Percentiles rank a stretch among this genome's conserved stretches.
Evolutionary conservation across 92 coral and sea anemone genomes (phyloP).

Genomic region (Hydrozoanthus gracilis): DNA sequence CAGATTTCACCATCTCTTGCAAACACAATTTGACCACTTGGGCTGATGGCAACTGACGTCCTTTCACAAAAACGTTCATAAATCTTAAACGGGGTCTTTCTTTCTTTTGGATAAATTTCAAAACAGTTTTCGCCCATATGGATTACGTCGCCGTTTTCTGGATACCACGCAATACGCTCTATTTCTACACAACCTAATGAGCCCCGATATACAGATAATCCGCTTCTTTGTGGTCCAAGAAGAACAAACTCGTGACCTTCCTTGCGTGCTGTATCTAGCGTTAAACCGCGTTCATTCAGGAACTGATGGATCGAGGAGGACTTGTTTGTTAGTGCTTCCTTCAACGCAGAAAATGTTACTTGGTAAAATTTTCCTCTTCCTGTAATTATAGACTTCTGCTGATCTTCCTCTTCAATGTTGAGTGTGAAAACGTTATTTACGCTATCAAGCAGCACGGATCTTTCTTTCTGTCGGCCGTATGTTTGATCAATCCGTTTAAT

Average conservation of each 20-base stretch:
- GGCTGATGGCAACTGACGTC: background rate
- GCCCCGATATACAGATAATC: background rate
- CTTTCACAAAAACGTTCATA: background rate
- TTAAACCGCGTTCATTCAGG: background rate
- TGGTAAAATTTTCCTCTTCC: background rate
- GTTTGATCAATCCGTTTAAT: background rate
- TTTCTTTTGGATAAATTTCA: background rate
- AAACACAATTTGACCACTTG: background rate
- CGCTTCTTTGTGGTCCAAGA: conserved; percentile 5
- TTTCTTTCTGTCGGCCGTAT: no score
- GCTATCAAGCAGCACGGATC: background rate
- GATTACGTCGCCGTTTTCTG: background rate
- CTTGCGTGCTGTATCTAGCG: background rate
- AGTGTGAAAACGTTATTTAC: background rate
- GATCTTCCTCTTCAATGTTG: background rate
- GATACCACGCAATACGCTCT: background rate
- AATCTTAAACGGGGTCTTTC: background rate
- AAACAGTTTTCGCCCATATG: background rate
- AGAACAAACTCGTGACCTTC: background rate
- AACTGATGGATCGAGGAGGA: background rate
- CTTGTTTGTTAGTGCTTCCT: background rate
- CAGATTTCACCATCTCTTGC: background rate
- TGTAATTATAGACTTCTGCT: background rate
- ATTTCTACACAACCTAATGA: background rate
- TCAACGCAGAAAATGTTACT: background rate